Percentiles rank a stretch among this genome's conserved stretches.
phyloP scores from a whole-genome alignment of 2,797 vertebrate genomes.

The Picus viridis region DNA sequence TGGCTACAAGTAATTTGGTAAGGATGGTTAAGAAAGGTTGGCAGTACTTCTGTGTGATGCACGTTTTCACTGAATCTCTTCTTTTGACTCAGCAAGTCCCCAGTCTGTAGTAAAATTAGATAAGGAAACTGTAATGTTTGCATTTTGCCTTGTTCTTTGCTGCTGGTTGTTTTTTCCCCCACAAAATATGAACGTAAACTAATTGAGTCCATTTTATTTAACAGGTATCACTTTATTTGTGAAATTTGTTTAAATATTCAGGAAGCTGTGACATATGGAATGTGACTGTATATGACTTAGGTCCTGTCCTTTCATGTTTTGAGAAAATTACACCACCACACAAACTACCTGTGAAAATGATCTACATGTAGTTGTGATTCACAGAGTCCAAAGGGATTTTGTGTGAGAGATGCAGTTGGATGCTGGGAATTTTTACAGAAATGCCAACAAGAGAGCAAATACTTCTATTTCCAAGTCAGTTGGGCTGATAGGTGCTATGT shows the following conservation, averaged over 20 bases:
- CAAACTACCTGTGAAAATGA: not conserved
- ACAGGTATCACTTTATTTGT: not conserved
- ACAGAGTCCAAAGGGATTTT: not conserved
- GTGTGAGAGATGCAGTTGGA: not conserved
- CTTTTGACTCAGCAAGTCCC: constrained; percentile 11
- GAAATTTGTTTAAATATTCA: not conserved
- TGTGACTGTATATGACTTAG: not conserved
- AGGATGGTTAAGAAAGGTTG: constrained; percentile 40
- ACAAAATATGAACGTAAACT: not conserved
- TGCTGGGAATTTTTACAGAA: not conserved
- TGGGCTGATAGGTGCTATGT: not conserved
- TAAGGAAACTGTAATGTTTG: not conserved
- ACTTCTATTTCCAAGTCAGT: not conserved
- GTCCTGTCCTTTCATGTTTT: not conserved
- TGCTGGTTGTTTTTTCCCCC: not conserved
- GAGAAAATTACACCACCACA: not conserved
- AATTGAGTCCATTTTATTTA: not conserved
- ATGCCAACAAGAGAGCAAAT: not conserved
- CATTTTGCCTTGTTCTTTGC: not conserved
- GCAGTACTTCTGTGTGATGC: constrained; percentile 35
- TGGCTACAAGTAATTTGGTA: constrained; percentile 59
- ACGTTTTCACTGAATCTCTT: not conserved
- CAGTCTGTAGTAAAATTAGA: constrained; percentile 1
- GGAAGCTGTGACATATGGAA: not conserved
- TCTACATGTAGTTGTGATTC: not conserved